phyloP scores from a whole-genome alignment of 2,113 vertebrate genomes.

The Beaufortia kweichowensis region DNA sequence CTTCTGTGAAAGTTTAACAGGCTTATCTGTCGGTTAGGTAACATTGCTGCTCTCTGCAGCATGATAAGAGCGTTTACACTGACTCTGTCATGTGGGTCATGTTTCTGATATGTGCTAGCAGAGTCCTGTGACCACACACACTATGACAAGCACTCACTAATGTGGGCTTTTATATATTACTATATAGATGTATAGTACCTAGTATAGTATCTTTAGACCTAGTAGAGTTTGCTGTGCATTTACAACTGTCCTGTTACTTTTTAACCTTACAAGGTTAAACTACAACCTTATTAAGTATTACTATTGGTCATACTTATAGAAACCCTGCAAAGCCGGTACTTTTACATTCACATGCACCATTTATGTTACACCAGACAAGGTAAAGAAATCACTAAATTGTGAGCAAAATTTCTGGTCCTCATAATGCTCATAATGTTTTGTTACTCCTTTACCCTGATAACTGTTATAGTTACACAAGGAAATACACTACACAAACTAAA shows the following conservation, averaged over 20 bases:
- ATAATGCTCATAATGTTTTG: not conserved
- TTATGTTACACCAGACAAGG: no score
- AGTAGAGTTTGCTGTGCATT: not conserved
- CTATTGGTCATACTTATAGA: no score
- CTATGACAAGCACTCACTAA: conserved; percentile 18
- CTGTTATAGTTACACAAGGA: no score
- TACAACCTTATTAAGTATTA: no score
- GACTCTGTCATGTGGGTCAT: conserved; percentile 71
- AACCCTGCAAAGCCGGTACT: no score
- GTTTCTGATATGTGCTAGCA: conserved; percentile 63
- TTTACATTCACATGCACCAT: no score
- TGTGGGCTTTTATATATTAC: not conserved
- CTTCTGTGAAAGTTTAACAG: conserved; percentile 74
- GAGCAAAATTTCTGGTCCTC: no score
- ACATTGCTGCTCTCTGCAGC: conserved; percentile 52
- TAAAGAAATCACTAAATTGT: no score
- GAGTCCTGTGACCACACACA: conserved; percentile 58
- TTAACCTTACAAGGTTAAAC: no score
- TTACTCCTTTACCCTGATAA: not conserved
- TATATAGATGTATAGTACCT: not conserved
- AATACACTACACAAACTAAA: no score
- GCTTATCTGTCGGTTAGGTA: conserved; percentile 67
- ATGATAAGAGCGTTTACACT: conserved; percentile 74
- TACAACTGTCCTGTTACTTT: no score
- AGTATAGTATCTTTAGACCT: not conserved